Evolutionary conservation across 1,140 invertebrate genomes (phyloP), one percentile per base, ranked within the genome.

Genomic region (Drosophila tropicalis): DNA sequence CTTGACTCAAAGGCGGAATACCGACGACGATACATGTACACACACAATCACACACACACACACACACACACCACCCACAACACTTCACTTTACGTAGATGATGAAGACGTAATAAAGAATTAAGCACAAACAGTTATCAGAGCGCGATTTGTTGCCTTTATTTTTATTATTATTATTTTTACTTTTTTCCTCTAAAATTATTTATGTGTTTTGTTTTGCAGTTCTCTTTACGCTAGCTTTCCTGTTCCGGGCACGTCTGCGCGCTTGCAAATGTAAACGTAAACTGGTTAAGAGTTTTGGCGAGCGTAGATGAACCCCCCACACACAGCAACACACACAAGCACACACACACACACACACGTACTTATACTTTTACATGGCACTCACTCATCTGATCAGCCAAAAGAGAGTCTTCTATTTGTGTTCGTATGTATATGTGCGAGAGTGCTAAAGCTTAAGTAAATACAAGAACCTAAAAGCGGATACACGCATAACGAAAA

Each of bases 1-100:
- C 90, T 78, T 56, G 81, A 55, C 72, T 91, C 90, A 58, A 91
- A 91, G 47, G 82, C 74, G 54, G 90, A 91, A 79, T 91, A 91
- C 15, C 90, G 90, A 60, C 90, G 90, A 60, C 90, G 90, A 87
- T 91, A 91, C 90, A 91, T 91, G 73, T 34, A 62, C 34, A 36
- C 62, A 54, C 34, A 40, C 39, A n/a, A n/a, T n/a, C n/a, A 47
- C 54, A 58, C 57, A 36, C 58, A 62, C 66, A 19, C 36, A 17
- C 62, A 54, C 55, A 34, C 22, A 47, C 65, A 70, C 58, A 75
- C 70, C 62, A 56, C 68, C 57, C 19, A 29, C 40, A n/a, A 7
- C n/a, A 7, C 44, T 47, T 51, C 44, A 22, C 44, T 51, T 51
- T 3, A 51, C 44, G 44, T 51, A 22, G 44, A 51, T 51, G 44